Evolutionary conservation across 2,113 vertebrate species (phyloP).

Genomic region (Podarcis muralis): DNA sequence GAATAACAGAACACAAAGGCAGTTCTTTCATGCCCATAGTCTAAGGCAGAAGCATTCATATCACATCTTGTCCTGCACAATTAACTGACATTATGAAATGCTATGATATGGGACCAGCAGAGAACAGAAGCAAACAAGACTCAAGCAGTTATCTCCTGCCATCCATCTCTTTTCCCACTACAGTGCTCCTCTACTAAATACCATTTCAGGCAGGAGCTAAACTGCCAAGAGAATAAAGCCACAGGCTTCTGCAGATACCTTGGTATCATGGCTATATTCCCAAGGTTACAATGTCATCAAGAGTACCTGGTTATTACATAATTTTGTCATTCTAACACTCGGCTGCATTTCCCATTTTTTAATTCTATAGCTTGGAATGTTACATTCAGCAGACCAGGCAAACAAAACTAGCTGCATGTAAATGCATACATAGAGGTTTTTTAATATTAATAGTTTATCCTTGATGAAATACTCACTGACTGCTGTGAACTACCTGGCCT

Average conservation of each 20-base stretch:
- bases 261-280: neutral
- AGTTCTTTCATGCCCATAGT: neutral
- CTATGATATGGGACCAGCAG: neutral
- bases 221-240: neutral
- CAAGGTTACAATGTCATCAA: neutral
- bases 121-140: neutral
- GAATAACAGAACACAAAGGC: neutral
- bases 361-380: neutral
- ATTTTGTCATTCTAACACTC: neutral
- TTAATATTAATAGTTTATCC: neutral
- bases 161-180: fast-evolving
- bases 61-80: neutral
- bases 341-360: neutral
- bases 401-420: neutral
- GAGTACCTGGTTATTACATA: neutral
- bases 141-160: fast-evolving
- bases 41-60: neutral
- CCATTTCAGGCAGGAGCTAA: neutral
- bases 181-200: fast-evolving
- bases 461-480: neutral
- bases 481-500: neutral
- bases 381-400: neutral
- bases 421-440: neutral
- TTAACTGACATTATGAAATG: neutral
- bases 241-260: neutral